Base-by-base conservation (phyloP, 2,888 invertebrate species). In the Eueremaeus valkanovi region DNA sequence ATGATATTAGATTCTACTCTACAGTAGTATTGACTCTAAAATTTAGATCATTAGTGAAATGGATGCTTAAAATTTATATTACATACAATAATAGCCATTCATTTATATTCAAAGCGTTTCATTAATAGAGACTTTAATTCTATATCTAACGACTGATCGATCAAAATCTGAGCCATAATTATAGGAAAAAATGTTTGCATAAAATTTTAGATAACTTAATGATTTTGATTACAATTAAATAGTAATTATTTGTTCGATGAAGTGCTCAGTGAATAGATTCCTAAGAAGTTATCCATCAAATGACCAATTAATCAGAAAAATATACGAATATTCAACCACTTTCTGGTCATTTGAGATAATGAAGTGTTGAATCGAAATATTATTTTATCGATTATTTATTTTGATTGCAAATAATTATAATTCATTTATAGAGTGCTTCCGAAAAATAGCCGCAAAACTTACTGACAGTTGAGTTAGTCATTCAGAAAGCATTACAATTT, bases 81-180 rank as follows among this genome's bases (percentile, higher is more conserved):
- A 51, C n/a, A 21, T 16, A 21, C 21, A 27, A 55, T 13, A 6
- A 55, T 27, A 55, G 27, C 1, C 27, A 55, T 27, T 24, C 1
- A 55, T 51, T 51, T 27, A 13, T 55, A 55, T 55, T 55, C 55
- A 55, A 55, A 55, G 1, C 51, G n/a, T 51, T 51, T 45, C 11
- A 55, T 29, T 55, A 55, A 55, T 55, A 27, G 29, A 55, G 55
- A 55, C 55, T 55, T 55, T 55, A 55, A 27, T 55, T 21, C 27
- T 29, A 21, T 21, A 55, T 55, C 55, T 27, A 24, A 55, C 9
- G 27, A 55, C 55, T 55, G 6, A 55, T 55, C 55, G 55, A 55
- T 55, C 55, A 55, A 55, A 45, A 51, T 55, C 16, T 27, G 8
- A 55, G 3, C 55, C 24, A 11, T 55, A 55, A 55, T 55, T 55